These are phyloP conservation scores for Oeneis ivallda DNA, from an alignment of 2,888 invertebrate species.

Conservation along the genomic window DNA sequence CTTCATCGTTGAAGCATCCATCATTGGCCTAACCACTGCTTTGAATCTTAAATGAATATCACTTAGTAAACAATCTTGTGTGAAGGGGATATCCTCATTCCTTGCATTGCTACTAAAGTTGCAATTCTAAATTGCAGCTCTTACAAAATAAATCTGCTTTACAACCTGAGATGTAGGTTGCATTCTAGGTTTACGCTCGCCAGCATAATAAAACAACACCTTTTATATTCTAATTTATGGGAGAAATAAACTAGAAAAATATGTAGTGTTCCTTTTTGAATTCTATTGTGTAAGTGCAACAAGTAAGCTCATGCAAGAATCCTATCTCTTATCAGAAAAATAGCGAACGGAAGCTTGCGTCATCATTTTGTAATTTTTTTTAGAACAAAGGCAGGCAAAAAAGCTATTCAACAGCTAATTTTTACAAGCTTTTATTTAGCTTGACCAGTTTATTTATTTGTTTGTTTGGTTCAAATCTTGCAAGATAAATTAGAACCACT, in stretches of 20 bases:
- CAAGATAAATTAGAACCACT: too few relatives aligned
- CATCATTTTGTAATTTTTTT: not conserved
- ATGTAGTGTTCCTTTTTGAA: conserved; percentile 9
- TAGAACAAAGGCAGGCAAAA: not conserved
- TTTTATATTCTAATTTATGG: conserved; percentile 29
- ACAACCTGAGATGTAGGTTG: conserved; percentile 31
- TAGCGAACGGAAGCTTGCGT: not conserved
- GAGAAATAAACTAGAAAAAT: conserved; percentile 18
- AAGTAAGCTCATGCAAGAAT: not conserved
- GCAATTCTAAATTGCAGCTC: conserved; percentile 20
- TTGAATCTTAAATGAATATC: not conserved
- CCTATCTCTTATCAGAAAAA: not conserved
- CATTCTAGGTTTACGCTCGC: conserved; percentile 29
- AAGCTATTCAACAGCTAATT: too few relatives aligned
- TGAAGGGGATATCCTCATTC: not conserved
- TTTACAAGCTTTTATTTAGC: too few relatives aligned
- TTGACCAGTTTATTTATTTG: too few relatives aligned
- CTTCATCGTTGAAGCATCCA: too few relatives aligned
- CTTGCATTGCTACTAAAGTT: not conserved
- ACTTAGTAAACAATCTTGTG: not conserved
- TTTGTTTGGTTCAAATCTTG: too few relatives aligned
- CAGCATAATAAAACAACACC: conserved; percentile 33
- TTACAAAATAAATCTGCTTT: conserved; percentile 25
- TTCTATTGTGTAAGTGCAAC: conserved; percentile 9
- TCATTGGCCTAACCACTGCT: too few relatives aligned